phyloP scores from a whole-genome alignment of 2,113 vertebrate genomes.

The Falcunculus frontatus region DNA sequence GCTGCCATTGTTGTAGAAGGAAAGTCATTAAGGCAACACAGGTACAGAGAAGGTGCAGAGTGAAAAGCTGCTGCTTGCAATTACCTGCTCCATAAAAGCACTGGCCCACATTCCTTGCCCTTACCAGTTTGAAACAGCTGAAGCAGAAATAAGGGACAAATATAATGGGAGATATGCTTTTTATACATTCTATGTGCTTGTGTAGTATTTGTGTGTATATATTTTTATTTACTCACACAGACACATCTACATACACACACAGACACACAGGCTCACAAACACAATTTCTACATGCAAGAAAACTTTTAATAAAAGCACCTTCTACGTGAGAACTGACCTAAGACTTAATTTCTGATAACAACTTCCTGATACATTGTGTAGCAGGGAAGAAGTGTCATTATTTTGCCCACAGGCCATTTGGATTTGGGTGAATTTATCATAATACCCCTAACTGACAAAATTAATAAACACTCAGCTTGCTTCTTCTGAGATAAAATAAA shows the following conservation, averaged over 20 bases:
- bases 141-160: not conserved
- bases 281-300: not conserved
- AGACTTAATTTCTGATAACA: not conserved
- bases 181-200: not conserved
- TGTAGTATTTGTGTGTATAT: not conserved
- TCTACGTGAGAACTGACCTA: not conserved
- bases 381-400: not conserved
- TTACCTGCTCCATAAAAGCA: not conserved
- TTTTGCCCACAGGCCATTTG: not conserved
- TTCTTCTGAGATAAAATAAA: not conserved
- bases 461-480: not conserved
- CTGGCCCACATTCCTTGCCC: not conserved
- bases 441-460: not conserved
- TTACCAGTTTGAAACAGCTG: not conserved
- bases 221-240: not conserved
- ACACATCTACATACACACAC: not conserved
- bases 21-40: not conserved
- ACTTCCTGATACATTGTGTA: not conserved
- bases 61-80: not conserved
- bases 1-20: not conserved
- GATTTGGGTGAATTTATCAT: not conserved
- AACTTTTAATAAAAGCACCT: not conserved
- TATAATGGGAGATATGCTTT: not conserved
- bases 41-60: not conserved
- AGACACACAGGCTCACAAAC: not conserved